Evolutionary conservation across 2,888 invertebrate genomes (phyloP).

Genomic region (Drosophila monieri): DNA sequence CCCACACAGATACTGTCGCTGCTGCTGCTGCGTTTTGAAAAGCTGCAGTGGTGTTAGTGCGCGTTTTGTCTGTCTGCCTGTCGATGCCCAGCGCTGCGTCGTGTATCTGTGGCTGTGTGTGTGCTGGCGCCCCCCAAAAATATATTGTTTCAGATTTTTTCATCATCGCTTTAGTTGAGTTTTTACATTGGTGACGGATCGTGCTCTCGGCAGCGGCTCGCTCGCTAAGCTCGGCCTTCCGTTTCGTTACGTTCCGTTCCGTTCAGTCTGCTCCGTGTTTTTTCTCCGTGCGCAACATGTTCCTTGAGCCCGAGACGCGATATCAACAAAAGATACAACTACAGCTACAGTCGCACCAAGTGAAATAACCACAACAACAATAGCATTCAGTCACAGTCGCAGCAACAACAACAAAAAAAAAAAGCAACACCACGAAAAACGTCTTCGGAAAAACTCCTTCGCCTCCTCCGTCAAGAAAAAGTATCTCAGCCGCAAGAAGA

Average conservation of each 20-base stretch:
- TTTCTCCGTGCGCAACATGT: slow-evolving; percentile 79
- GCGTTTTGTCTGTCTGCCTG: slow-evolving; percentile 76
- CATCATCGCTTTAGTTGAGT: slow-evolving; percentile 84
- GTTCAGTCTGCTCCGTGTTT: slow-evolving; percentile 67
- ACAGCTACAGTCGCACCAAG: slow-evolving; percentile 15
- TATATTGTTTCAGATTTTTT: slow-evolving; percentile 85
- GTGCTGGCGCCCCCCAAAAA: slow-evolving; percentile 82
- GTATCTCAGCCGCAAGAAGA: slow-evolving; percentile 45
- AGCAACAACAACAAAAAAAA: slow-evolving; percentile 45
- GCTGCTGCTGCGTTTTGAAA: slow-evolving; percentile 74
- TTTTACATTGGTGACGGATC: slow-evolving; percentile 85
- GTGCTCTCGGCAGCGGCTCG: slow-evolving; percentile 81
- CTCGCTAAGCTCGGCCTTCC: slow-evolving; percentile 51
- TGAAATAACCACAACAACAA: slow-evolving; percentile 23
- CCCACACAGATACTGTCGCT: slow-evolving; percentile 36
- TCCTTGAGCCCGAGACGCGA: slow-evolving; percentile 65
- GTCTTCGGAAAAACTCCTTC: slow-evolving; percentile 60
- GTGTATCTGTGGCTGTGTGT: slow-evolving; percentile 33
- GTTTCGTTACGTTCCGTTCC: slow-evolving; percentile 58
- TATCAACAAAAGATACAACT: slow-evolving; percentile 67
- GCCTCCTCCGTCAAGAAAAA: slow-evolving; percentile 54
- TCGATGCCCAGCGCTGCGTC: slow-evolving; percentile 68
- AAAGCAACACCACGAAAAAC: slow-evolving; percentile 56
- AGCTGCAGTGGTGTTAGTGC: slow-evolving; percentile 66
- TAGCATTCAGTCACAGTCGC: slow-evolving; percentile 27